phyloP scores from a whole-genome alignment of 2,113 vertebrate species.

The Ptyas mucosa region DNA sequence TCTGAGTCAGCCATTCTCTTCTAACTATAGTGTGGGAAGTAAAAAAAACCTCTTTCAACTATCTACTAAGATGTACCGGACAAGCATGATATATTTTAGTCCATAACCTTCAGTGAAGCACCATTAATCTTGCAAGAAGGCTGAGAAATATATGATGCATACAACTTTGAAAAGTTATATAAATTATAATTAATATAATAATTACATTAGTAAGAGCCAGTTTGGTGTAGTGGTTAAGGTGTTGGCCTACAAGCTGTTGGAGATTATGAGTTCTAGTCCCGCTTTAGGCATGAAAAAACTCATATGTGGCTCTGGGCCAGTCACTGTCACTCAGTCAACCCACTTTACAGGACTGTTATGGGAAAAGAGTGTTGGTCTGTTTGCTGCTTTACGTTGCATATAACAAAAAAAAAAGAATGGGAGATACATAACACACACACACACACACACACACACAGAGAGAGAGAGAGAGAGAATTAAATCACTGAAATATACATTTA shows the following conservation, averaged over 20 bases:
- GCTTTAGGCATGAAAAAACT: neutral
- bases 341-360: no score
- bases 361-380: no score
- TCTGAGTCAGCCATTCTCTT: neutral
- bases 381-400: no score
- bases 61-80: neutral
- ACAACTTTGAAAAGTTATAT: neutral
- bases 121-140: neutral
- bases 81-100: neutral
- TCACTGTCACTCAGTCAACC: neutral
- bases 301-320: neutral
- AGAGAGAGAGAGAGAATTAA: neutral
- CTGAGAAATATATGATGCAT: neutral
- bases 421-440: neutral
- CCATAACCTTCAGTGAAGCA: neutral
- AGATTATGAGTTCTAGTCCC: neutral
- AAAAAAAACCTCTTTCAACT: neutral
- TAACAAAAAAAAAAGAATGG: no score
- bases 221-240: neutral
- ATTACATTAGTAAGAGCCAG: neutral
- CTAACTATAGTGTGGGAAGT: neutral
- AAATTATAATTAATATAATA: neutral
- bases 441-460: no score
- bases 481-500: neutral
- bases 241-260: neutral